Conservation (phyloP, 2,797 vertebrate genomes). For the Alca torda region DNA sequence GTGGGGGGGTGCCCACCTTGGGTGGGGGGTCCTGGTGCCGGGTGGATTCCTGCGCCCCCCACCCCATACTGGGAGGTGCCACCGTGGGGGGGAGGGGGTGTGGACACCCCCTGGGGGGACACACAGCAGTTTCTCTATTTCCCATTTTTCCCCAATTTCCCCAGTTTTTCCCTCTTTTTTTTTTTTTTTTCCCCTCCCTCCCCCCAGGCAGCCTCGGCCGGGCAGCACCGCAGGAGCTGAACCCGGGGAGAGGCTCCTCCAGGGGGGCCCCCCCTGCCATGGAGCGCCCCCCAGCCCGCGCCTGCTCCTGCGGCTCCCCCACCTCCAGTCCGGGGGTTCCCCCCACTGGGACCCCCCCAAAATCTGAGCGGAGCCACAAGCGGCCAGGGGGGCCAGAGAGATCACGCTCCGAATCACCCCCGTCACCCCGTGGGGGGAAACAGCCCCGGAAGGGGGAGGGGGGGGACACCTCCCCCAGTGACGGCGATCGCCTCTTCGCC, state of each 20-base stretch:
- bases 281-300: background rate
- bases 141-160: background rate
- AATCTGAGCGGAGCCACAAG: background rate
- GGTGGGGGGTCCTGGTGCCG: background rate
- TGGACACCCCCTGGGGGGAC: background rate
- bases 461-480: conserved; percentile 46
- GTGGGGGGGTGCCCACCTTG: background rate
- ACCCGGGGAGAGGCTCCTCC: background rate
- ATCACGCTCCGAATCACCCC: accelerated
- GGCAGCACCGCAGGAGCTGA: background rate
- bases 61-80: background rate
- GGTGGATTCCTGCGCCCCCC: background rate
- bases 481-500: conserved; percentile 87
- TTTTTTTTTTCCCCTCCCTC: background rate
- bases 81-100: too few relatives aligned
- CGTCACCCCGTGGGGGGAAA: background rate
- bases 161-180: background rate
- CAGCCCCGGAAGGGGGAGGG: conserved; percentile 31
- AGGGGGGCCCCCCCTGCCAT: background rate
- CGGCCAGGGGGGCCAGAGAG: background rate
- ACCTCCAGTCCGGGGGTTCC: background rate
- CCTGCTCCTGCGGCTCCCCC: background rate
- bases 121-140: background rate
- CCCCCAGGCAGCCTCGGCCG: background rate
- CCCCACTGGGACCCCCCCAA: background rate